Conservation (phyloP, 2,113 vertebrate species). For the Hypocryptadius cinnamomeus region DNA sequence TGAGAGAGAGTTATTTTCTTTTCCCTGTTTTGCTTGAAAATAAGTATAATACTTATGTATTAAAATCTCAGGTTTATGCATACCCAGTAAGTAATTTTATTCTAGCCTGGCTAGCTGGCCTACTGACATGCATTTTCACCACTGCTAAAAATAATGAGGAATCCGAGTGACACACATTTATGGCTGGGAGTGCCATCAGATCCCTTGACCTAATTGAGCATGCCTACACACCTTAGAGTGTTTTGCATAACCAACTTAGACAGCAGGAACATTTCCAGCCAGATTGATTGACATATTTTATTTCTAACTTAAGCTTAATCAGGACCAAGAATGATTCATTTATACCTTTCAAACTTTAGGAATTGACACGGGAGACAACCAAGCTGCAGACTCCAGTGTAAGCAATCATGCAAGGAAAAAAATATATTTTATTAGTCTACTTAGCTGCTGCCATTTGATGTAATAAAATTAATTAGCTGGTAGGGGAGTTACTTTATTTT, state of each 20-base stretch:
- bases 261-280: constrained; percentile 68
- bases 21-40: constrained; percentile 32
- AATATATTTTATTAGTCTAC: background rate
- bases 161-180: constrained; percentile 53
- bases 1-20: background rate
- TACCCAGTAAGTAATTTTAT: constrained; percentile 55
- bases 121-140: constrained; percentile 45
- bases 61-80: background rate
- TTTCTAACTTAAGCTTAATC: constrained; percentile 75
- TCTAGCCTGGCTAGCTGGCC: constrained; percentile 46
- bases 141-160: constrained; percentile 70
- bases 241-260: constrained; percentile 75
- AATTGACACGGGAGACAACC: constrained; percentile 24
- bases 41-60: constrained; percentile 18
- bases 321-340: constrained; percentile 57
- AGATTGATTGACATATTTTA: constrained; percentile 75
- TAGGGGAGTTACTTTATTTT: constrained; percentile 15
- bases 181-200: constrained; percentile 55
- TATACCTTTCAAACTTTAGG: constrained; percentile 53
- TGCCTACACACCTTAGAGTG: constrained; percentile 63
- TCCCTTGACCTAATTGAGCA: constrained; percentile 71
- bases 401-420: background rate
- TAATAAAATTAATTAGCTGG: constrained; percentile 18
- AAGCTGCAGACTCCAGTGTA: background rate
- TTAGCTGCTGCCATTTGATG: background rate